Evolutionary conservation across 2,888 invertebrate species (phyloP), one percentile per base, ranked within the genome.

Genomic region (Acanthococcus lagerstroemiae): DNA sequence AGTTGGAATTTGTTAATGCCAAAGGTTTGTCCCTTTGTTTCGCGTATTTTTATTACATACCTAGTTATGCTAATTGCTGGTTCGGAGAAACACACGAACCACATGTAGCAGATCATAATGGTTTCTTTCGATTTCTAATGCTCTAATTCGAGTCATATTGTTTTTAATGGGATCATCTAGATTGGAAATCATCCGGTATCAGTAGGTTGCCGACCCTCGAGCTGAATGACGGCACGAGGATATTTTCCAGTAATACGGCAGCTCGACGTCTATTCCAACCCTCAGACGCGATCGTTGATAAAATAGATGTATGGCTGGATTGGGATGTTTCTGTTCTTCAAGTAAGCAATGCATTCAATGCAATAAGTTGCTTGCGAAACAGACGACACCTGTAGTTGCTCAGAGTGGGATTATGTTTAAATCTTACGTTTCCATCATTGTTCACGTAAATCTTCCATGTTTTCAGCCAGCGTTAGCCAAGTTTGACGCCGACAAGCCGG

Each of bases 191-290:
- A 3, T 21, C 7, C 21, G 54, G 61, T 37, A 9, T 12, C 5
- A 52, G 52, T 7, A 78, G 80, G 60, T 78, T 89, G 69, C 90
- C 90, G 0, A 79, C 82, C 56, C 76, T 89, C 55, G 80, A 82
- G 72, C 76, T 86, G 45, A 80, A 84, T 67, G 80, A 81, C 58
- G 83, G 83, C 46, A 73, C 81, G 19, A 78, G 77, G 55, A 76
- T 90, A 72, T 89, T 89, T 77, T 85, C 87, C 50, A 80, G 84
- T 63, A 86, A 86, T 76, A 84, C 88, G 1, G 85, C 85, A 0
- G 78, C 83, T 17, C 82, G 83, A 73, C 85, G 83, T 73, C 75
- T 90, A 55, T 79, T 84, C 67, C 82, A 83, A 1, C 77, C 76
- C 60, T 73, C 74, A 56, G 68, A 71, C 17, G 71, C 71, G 56